Percentiles rank a stretch among this genome's conserved stretches.
These are phyloP conservation scores for Sinocyclocheilus anophthalmus DNA, from an alignment of 2,113 vertebrate species.

Conservation along the genomic window DNA sequence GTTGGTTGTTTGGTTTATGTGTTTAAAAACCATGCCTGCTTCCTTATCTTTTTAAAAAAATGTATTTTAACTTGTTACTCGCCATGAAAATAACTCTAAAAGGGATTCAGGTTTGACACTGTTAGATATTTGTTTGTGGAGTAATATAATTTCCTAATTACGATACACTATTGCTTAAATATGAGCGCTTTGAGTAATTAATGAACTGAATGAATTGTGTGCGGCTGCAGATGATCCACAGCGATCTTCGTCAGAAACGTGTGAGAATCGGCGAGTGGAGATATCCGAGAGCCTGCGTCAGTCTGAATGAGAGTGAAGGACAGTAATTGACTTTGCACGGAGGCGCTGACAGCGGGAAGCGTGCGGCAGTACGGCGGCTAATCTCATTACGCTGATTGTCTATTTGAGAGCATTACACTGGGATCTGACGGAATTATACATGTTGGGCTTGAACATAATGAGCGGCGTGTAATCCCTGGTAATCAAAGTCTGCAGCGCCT, in stretches of 20 bases:
- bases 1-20: too few species aligned
- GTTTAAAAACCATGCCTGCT: too few species aligned
- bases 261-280: background rate
- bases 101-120: background rate
- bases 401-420: conserved; percentile 74
- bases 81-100: too few species aligned
- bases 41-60: too few species aligned
- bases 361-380: conserved; percentile 62
- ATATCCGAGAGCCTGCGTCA: background rate
- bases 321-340: conserved; percentile 44
- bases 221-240: background rate
- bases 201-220: background rate
- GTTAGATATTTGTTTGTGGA: background rate
- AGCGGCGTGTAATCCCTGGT: conserved; percentile 72
- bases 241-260: background rate
- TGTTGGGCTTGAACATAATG: conserved; percentile 72
- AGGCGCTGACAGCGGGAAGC: conserved; percentile 44
- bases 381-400: conserved; percentile 80
- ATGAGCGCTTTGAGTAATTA: background rate
- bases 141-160: background rate
- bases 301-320: conserved; percentile 5
- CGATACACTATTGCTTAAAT: background rate
- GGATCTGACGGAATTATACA: conserved; percentile 77
- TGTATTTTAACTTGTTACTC: too few species aligned
- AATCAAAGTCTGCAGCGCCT: conserved; percentile 66